Percentiles rank a stretch among this genome's conserved stretches.
Conservation (phyloP, 2,888 invertebrate genomes). For the Hydrotaea diabolus region DNA sequence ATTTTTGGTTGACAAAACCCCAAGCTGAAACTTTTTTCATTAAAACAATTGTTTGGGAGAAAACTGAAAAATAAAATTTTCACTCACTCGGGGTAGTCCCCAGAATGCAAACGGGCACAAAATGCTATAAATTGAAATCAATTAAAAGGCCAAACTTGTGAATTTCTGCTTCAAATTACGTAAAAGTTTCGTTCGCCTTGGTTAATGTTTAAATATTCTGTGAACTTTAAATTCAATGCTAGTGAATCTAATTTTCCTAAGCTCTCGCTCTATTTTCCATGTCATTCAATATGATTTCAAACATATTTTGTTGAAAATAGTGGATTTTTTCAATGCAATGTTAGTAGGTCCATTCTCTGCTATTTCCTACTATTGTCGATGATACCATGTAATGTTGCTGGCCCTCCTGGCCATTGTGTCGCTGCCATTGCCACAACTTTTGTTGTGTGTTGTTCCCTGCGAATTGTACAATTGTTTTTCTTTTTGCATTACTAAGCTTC, state of each 20-base stretch:
- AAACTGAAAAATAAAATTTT: neutral
- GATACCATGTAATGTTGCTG: neutral
- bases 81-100: neutral
- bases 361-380: constrained; percentile 13
- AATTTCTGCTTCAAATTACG: constrained; percentile 3
- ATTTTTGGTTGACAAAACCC: neutral
- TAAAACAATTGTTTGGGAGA: constrained; percentile 22
- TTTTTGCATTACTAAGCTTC: neutral
- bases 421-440: neutral
- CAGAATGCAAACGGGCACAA: neutral
- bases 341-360: no score
- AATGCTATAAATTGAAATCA: constrained; percentile 55
- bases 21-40: constrained; percentile 44
- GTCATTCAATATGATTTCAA: neutral
- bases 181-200: neutral
- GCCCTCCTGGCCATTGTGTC: constrained; percentile 7
- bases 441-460: constrained; percentile 5
- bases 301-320: neutral
- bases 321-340: no score
- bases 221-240: neutral
- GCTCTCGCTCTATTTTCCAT: neutral
- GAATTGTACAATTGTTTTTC: no score
- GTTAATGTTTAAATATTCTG: neutral
- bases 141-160: constrained; percentile 51
- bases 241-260: neutral